These are phyloP conservation scores for Myotis findleyi DNA, from an alignment of 2,797 vertebrate genomes.

Conservation along the genomic window DNA sequence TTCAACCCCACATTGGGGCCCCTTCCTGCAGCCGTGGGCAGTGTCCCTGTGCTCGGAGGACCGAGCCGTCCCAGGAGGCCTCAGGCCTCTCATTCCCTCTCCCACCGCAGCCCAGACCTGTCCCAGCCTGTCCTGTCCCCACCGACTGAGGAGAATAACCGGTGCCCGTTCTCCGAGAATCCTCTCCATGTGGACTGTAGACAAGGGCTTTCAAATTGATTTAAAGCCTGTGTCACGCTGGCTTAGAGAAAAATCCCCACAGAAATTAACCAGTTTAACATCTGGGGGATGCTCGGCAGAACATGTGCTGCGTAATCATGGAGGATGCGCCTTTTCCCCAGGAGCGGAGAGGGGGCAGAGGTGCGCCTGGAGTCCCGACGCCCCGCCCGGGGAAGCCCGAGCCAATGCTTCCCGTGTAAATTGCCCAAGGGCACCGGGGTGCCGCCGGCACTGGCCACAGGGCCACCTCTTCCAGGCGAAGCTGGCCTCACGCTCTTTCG, in stretches of 20 bases:
- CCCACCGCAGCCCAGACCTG: background rate
- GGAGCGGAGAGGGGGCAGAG: background rate
- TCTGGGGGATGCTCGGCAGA: background rate
- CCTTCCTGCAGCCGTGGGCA: background rate
- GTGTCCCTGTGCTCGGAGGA: rapidly evolving
- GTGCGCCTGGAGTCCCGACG: rapidly evolving
- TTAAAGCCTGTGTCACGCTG: slow-evolving; percentile 73
- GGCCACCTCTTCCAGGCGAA: background rate
- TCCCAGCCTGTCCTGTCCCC: background rate
- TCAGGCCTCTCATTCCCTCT: background rate
- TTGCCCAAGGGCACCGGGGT: background rate
- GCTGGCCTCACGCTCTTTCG: background rate
- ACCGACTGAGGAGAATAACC: slow-evolving; percentile 62
- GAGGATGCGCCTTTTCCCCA: rapidly evolving
- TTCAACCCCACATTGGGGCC: rapidly evolving
- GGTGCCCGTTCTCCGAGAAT: slow-evolving; percentile 28
- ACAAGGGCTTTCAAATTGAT: slow-evolving; percentile 80
- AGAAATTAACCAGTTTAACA: slow-evolving; percentile 67
- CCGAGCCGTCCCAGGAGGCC: background rate
- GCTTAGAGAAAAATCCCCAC: slow-evolving; percentile 63
- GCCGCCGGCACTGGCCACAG: rapidly evolving
- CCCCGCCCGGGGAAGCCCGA: background rate
- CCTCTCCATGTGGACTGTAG: slow-evolving; percentile 46
- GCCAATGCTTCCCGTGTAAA: rapidly evolving
- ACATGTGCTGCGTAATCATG: background rate